Evolutionary conservation across 2,797 vertebrate genomes (phyloP).

Genomic region (Onychomys leucogaster): DNA sequence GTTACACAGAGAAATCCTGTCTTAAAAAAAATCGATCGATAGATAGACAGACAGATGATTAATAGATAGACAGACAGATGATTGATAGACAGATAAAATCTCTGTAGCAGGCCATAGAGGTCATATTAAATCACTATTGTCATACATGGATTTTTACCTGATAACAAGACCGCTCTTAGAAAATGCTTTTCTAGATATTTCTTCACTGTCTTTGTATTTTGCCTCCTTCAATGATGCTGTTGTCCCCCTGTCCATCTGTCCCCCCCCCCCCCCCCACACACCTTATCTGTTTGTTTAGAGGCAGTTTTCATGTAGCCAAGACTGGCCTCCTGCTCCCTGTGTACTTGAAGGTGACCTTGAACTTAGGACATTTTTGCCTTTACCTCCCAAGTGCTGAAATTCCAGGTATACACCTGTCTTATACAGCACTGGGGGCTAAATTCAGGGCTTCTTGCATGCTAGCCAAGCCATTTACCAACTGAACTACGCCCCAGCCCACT

Average conservation of each 20-base stretch:
- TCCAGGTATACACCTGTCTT: neutral
- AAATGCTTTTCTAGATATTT: neutral
- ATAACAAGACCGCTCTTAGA: neutral
- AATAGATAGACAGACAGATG: neutral
- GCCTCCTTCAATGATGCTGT: neutral
- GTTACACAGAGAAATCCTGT: too few relatives aligned
- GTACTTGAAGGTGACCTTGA: neutral
- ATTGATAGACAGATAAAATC: too few relatives aligned
- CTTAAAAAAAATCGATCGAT: too few relatives aligned
- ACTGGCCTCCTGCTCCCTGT: neutral
- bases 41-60: neutral
- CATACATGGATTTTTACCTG: neutral
- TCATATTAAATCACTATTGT: neutral
- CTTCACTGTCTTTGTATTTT: neutral
- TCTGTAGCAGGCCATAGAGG: neutral
- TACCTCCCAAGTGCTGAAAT: neutral
- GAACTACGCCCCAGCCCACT: neutral
- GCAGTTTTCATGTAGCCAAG: neutral
- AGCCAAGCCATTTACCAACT: neutral
- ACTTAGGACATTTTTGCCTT: neutral
- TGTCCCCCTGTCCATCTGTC: too few relatives aligned
- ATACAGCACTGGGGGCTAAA: neutral
- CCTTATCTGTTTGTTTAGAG: neutral
- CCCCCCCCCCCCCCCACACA: neutral
- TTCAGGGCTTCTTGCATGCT: neutral